A percentile compares a stretch with the other conserved stretches of the same genome.
These are phyloP conservation scores for Alectoris magna DNA, from an alignment of 2,797 vertebrate genomes.

Conservation along the genomic window DNA sequence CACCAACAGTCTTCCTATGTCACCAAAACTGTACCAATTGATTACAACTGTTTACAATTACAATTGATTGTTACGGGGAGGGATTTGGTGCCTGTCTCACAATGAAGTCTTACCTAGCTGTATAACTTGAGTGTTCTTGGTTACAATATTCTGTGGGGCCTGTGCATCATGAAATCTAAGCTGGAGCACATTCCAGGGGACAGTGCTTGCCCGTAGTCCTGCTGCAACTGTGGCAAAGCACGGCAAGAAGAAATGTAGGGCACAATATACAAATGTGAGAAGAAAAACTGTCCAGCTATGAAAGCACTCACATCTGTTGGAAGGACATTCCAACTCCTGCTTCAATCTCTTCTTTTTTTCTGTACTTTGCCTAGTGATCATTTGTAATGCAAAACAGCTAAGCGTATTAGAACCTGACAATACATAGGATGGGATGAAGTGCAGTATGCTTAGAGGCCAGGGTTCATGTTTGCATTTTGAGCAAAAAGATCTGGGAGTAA, in stretches of 20 bases:
- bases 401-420: neutral
- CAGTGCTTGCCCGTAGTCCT: neutral
- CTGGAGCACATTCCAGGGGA: neutral
- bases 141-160: neutral
- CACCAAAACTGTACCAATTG: neutral
- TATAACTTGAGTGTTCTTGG: neutral
- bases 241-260: neutral
- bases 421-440: neutral
- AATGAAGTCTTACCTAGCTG: neutral
- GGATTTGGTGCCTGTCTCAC: neutral
- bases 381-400: slow-evolving; percentile 7
- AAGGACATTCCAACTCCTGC: neutral
- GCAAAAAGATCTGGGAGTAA: neutral
- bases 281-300: neutral
- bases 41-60: too few relatives aligned
- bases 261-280: neutral
- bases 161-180: neutral
- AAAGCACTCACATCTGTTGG: neutral
- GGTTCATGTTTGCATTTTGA: neutral
- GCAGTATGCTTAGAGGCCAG: neutral
- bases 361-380: neutral
- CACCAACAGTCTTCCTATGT: neutral
- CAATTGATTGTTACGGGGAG: neutral
- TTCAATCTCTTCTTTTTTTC: neutral
- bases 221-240: neutral